Evolutionary conservation across 2,888 invertebrate genomes (phyloP), one percentile per base, ranked within the genome.

Genomic region (Cheilosia soror): DNA sequence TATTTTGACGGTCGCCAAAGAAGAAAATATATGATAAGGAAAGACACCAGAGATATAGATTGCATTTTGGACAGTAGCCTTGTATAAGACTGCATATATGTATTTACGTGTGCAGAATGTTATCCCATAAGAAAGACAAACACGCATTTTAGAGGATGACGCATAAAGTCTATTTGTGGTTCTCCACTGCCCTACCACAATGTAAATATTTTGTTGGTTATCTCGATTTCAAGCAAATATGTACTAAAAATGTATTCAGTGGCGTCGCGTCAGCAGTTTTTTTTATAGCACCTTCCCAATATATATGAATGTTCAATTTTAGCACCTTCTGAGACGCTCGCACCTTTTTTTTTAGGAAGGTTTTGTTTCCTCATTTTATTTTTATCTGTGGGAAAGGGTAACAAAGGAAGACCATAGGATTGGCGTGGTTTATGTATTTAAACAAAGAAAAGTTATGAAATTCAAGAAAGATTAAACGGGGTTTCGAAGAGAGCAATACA

Each of bases 131-230:
- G 37, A 37, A 11, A 37, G 37, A 37, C 11, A 27, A 47, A 42
- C 40, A 63, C 49, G 47, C 11, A 58, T 20, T 63, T 51, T 33
- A 25, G 7, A 55, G 47, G 15, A 37, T 77, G 68, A 68, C 49
- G 71, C 53, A 71, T 79, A 6, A 2, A 40, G n/a, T 31, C 11
- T 47, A 51, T 42, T 9, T 60, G 44, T 40, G 65, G 20, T 47
- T 2, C 44, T 60, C 42, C 42, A 72, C 72, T 78, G 82, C 66
- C 82, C 82, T 83, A 83, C 77, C 72, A 66, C 78, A 78, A 83
- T 42, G 57, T 60, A 68, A 77, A 77, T 62, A 47, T 57, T 69
- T 55, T 71, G 57, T 71, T 65, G 51, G 63, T 42, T 20, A 47
- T 49, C 49, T 66, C 31, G 33, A 55, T 55, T 15, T 25, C 13